Evolutionary conservation across 1,140 invertebrate genomes (phyloP).

Genomic region (Brachystomella parvula): DNA sequence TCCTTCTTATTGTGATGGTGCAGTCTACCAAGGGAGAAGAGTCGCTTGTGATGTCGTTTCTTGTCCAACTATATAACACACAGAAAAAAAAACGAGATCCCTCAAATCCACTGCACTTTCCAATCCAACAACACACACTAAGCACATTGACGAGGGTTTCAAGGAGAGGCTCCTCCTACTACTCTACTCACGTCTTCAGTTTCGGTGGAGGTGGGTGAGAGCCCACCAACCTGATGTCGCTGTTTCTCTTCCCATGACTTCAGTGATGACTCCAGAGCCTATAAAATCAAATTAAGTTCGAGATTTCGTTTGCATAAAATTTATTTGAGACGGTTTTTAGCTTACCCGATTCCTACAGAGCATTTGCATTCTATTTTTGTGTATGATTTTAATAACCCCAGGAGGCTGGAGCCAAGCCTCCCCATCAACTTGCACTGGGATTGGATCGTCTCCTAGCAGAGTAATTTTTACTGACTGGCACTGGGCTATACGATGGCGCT

Average conservation of each 20-base stretch:
- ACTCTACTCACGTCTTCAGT: conserved; percentile 23
- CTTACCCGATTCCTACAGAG: conserved; percentile 74
- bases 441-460: conserved; percentile 60
- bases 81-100: conserved; percentile 4
- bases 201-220: conserved; percentile 42
- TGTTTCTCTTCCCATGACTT: conserved; percentile 92
- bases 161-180: neutral
- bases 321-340: conserved; percentile 20
- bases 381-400: conserved; percentile 87
- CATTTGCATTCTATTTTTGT: conserved; percentile 96
- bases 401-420: conserved; percentile 98
- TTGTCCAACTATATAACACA: conserved; percentile 34
- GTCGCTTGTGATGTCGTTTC: conserved; percentile 39
- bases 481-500: conserved; percentile 94
- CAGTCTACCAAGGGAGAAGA: conserved; percentile 37
- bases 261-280: conserved; percentile 78
- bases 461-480: conserved; percentile 92
- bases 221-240: conserved; percentile 45
- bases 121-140: conserved; percentile 5
- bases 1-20: conserved; percentile 38
- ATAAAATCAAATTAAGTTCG: conserved; percentile 18
- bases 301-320: conserved; percentile 2
- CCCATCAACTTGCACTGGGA: conserved; percentile 66
- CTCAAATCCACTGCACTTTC: conserved; percentile 12
- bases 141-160: too few relatives aligned